These are phyloP conservation scores for Syngnathus typhle DNA, from an alignment of 2,113 vertebrate species.

Conservation along the genomic window DNA sequence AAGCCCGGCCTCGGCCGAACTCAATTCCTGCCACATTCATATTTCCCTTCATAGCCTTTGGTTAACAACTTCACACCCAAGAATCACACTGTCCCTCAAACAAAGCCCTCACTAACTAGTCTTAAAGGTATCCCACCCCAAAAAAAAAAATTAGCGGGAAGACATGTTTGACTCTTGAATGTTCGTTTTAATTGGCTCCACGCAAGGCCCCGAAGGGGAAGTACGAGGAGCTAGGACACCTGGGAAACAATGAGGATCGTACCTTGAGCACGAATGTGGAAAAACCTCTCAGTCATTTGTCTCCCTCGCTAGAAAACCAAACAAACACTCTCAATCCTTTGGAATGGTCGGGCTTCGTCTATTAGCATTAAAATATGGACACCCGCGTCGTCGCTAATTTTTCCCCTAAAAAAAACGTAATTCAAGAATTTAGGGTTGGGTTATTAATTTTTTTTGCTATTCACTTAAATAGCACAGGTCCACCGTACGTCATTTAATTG, in stretches of 20 bases:
- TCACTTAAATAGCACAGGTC: too few relatives aligned
- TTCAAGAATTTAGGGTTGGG: too few relatives aligned
- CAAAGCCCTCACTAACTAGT: conserved; percentile 19
- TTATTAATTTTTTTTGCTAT: too few relatives aligned
- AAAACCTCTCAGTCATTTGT: conserved; percentile 63
- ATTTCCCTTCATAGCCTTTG: conserved; percentile 69
- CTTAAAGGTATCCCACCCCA: not conserved
- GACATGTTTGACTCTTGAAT: conserved; percentile 26
- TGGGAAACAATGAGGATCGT: conserved; percentile 55
- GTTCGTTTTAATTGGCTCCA: conserved; percentile 32
- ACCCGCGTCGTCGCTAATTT: too few relatives aligned
- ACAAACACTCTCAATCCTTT: conserved; percentile 64
- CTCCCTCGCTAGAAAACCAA: conserved; percentile 14
- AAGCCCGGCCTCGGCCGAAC: conserved; percentile 49
- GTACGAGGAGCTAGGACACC: conserved; percentile 36
- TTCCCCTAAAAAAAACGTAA: too few relatives aligned
- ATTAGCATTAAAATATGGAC: conserved; percentile 43
- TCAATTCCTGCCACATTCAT: conserved; percentile 63
- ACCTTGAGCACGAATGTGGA: conserved; percentile 65
- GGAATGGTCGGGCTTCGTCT: conserved; percentile 66
- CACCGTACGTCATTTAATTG: conserved; percentile 43
- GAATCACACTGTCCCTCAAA: conserved; percentile 24
- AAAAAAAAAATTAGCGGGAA: conserved; percentile 12
- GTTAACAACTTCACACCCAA: conserved; percentile 34
- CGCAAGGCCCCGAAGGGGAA: conserved; percentile 25